Conservation (phyloP, 2,113 vertebrate species). For the Poicephalus gulielmi region DNA sequence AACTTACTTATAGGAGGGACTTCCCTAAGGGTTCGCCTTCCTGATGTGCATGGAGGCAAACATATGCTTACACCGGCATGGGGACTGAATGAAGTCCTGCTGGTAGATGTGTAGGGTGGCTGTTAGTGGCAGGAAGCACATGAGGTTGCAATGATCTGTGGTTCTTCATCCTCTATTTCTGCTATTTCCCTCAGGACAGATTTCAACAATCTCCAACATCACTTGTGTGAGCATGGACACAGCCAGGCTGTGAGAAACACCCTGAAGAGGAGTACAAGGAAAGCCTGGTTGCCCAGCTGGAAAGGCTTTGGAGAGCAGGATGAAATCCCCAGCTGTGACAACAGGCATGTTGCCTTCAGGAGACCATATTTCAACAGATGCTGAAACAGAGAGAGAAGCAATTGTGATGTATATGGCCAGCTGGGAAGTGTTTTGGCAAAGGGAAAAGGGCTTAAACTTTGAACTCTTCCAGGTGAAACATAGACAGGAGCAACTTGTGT, state of each 20-base stretch:
- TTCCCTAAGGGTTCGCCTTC: not conserved
- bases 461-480: not conserved
- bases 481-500: not conserved
- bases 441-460: not conserved
- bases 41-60: not conserved
- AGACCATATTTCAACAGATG: not conserved
- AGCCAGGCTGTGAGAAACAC: not conserved
- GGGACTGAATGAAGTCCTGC: not conserved
- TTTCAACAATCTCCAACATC: not conserved
- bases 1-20: not conserved
- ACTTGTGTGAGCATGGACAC: accelerated
- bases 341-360: not conserved
- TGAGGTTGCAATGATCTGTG: not conserved
- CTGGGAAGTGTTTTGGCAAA: not conserved
- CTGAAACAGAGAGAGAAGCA: not conserved
- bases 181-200: not conserved
- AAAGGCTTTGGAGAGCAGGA: not conserved
- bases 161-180: not conserved
- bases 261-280: not conserved
- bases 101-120: not conserved
- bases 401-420: accelerated
- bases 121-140: not conserved
- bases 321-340: not conserved
- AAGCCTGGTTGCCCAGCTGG: not conserved
- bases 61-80: not conserved